Percentiles rank a stretch among this genome's conserved stretches.
Conservation (phyloP, 2,797 vertebrate genomes). For the Xyrichtys novacula region DNA sequence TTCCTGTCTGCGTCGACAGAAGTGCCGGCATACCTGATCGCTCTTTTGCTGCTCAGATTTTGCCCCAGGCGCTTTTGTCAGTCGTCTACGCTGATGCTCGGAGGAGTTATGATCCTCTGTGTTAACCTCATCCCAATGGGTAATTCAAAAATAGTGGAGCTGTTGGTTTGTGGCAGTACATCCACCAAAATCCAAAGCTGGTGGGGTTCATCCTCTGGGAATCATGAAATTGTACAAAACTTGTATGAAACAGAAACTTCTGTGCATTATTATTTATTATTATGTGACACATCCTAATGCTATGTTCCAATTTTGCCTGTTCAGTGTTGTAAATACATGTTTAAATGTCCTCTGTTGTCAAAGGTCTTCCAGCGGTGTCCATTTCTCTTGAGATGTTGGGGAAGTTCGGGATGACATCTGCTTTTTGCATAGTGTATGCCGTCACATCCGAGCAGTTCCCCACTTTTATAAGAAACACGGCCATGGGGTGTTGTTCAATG, state of each 20-base stretch:
- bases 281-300: too few species aligned
- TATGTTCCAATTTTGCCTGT: too few species aligned
- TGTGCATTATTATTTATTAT: too few species aligned
- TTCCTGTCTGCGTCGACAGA: conserved; percentile 88
- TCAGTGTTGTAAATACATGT: too few species aligned
- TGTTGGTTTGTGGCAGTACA: too few species aligned
- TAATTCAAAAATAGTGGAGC: conserved; percentile 60
- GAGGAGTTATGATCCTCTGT: conserved; percentile 89
- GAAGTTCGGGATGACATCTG: conserved; percentile 89
- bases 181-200: too few species aligned
- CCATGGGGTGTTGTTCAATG: conserved; percentile 91
- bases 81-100: conserved; percentile 87
- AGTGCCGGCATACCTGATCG: conserved; percentile 88
- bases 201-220: too few species aligned
- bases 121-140: conserved; percentile 88
- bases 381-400: conserved; percentile 85
- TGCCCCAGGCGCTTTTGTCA: conserved; percentile 87
- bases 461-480: conserved; percentile 92
- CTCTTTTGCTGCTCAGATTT: conserved; percentile 85
- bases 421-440: conserved; percentile 90
- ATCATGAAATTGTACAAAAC: too few species aligned
- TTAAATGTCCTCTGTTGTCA: too few species aligned
- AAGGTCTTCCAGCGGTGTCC: conserved; percentile 51
- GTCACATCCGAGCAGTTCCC: conserved; percentile 92
- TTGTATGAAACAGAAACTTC: too few species aligned